These are phyloP conservation scores for Amiota mariae DNA, from an alignment of 2,888 invertebrate species.

Conservation along the genomic window DNA sequence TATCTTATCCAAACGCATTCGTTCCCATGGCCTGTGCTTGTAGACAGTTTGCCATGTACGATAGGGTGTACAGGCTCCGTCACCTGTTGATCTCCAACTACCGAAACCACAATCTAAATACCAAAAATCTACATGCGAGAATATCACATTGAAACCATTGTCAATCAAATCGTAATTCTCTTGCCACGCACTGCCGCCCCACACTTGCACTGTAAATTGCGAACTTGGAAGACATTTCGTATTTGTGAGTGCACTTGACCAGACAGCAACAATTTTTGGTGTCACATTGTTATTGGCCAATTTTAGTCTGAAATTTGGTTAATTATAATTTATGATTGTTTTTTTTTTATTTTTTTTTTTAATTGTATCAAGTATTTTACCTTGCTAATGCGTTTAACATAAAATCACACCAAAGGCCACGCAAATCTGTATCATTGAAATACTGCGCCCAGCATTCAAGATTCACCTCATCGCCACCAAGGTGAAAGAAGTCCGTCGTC, in stretches of 20 bases:
- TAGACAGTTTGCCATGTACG: constrained; percentile 91
- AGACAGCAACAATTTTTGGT: constrained; percentile 76
- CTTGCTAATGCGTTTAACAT: constrained; percentile 79
- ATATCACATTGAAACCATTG: constrained; percentile 84
- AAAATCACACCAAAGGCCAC: constrained; percentile 86
- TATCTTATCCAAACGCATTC: constrained; percentile 71
- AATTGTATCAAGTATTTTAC: constrained; percentile 39
- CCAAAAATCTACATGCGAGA: constrained; percentile 92
- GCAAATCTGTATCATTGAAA: constrained; percentile 84
- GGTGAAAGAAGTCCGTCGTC: constrained; percentile 85
- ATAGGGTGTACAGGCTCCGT: constrained; percentile 90
- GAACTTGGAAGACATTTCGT: constrained; percentile 80
- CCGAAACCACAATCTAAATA: constrained; percentile 92
- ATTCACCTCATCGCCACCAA: constrained; percentile 82
- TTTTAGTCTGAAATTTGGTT: constrained; percentile 60
- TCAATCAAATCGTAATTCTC: constrained; percentile 85
- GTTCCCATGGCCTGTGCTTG: constrained; percentile 85
- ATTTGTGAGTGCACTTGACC: constrained; percentile 86
- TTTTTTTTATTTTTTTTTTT: not conserved
- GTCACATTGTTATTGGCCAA: constrained; percentile 71
- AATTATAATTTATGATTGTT: not conserved
- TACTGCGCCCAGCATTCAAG: constrained; percentile 86
- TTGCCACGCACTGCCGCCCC: constrained; percentile 88
- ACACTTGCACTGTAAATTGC: constrained; percentile 82
- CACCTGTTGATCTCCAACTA: constrained; percentile 85